Percentiles rank a stretch among this genome's conserved stretches.
phyloP scores from a whole-genome alignment of 2,888 invertebrate genomes.

The Stegana nigrithorax region DNA sequence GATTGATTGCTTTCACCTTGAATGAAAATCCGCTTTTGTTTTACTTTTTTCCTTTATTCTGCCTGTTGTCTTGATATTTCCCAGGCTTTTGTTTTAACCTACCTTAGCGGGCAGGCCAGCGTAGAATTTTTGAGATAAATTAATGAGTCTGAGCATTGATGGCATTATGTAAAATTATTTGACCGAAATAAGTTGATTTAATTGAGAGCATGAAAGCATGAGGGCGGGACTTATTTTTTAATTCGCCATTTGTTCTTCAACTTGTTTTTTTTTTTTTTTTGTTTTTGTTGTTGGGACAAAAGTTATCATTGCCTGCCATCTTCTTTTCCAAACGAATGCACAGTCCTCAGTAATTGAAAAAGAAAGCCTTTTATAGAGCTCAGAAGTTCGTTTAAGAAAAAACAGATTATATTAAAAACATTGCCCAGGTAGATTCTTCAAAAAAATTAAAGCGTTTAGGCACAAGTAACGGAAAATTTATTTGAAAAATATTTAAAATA shows the following conservation, averaged over 20 bases:
- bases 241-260: no score
- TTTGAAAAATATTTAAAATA: no score
- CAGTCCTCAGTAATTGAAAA: no score
- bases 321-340: no score
- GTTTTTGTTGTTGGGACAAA: background rate
- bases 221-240: background rate
- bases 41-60: constrained; percentile 38
- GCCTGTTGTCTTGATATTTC: constrained; percentile 22
- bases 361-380: no score
- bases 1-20: constrained; percentile 62
- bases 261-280: background rate
- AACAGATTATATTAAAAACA: no score
- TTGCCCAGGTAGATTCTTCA: no score
- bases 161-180: constrained; percentile 56
- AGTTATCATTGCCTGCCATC: no score
- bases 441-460: no score
- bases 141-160: constrained; percentile 45
- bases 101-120: no score
- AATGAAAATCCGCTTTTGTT: constrained; percentile 59
- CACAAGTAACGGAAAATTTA: no score
- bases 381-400: no score
- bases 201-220: constrained; percentile 41
- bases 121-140: constrained; percentile 56
- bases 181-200: constrained; percentile 58
- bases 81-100: constrained; percentile 19